A percentile compares a stretch with the other conserved stretches of the same genome.
Evolutionary conservation across 1,140 invertebrate species (phyloP).

Genomic region (Vollenhovia emeryi): DNA sequence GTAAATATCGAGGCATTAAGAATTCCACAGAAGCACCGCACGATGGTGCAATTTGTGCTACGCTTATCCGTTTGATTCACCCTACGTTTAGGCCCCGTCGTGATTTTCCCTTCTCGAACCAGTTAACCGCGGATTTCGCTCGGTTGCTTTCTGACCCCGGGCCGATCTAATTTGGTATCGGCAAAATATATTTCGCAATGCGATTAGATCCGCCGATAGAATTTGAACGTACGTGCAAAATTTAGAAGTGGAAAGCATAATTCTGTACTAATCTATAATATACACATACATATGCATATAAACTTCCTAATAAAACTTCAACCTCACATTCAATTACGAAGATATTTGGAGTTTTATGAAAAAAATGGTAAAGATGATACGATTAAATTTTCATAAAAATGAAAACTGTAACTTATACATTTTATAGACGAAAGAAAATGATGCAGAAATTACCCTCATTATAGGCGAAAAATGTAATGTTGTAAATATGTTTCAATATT

Average conservation of each 20-base stretch:
- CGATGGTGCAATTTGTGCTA: conserved; percentile 54
- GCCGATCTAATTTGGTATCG: conserved; percentile 43
- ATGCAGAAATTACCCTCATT: not conserved
- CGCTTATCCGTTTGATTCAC: conserved; percentile 66
- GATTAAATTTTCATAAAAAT: not conserved
- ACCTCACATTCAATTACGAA: not conserved
- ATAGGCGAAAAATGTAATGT: not conserved
- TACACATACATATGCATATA: not conserved
- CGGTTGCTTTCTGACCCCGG: conserved; percentile 8
- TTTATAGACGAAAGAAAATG: not conserved
- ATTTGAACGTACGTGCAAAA: not conserved
- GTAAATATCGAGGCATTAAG: conserved; percentile 58
- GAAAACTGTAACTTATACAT: not conserved
- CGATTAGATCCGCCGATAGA: not conserved
- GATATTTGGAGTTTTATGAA: not conserved
- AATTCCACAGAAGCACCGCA: conserved; percentile 58
- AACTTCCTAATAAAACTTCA: not conserved
- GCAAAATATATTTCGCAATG: conserved; percentile 14
- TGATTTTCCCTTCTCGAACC: conserved; percentile 66
- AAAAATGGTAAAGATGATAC: not conserved
- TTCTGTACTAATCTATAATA: not conserved
- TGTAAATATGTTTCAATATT: not conserved
- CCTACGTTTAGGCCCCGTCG: conserved; percentile 46
- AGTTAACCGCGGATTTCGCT: conserved; percentile 60
- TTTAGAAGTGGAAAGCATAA: not conserved